These are phyloP conservation scores for Drosophila mauritiana DNA, from an alignment of 1,140 invertebrate genomes.

Conservation along the genomic window DNA sequence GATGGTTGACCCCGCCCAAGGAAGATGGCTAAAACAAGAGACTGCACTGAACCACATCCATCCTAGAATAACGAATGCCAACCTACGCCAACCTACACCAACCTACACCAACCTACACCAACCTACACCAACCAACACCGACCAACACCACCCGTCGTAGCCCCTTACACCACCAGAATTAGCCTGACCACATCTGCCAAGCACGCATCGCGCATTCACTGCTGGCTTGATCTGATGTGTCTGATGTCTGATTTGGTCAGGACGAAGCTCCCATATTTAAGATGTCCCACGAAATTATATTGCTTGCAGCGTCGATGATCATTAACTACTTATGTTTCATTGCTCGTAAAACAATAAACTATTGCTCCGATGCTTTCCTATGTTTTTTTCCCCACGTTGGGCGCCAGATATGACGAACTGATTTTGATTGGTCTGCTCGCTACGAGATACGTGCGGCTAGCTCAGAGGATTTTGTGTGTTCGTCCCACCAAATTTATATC, in stretches of 20 bases:
- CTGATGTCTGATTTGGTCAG: neutral
- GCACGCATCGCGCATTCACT: constrained; percentile 4
- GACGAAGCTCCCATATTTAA: neutral
- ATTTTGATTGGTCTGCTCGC: no score
- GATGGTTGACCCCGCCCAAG: constrained; percentile 94
- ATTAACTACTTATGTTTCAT: neutral
- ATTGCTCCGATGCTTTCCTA: no score
- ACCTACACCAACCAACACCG: neutral
- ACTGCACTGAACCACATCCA: constrained; percentile 1
- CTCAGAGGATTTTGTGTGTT: no score
- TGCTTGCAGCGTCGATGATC: neutral
- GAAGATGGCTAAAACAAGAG: constrained; percentile 91
- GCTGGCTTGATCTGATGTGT: neutral
- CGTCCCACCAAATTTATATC: no score
- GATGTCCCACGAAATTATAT: neutral
- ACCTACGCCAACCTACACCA: neutral
- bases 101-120: neutral
- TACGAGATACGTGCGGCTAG: no score
- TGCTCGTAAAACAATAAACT: neutral
- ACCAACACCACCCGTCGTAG: no score
- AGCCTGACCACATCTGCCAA: neutral
- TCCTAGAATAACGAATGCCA: constrained; percentile 9
- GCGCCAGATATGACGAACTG: no score
- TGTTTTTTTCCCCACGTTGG: no score
- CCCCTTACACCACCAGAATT: neutral